Evolutionary conservation across 2,113 vertebrate genomes (phyloP).

Genomic region (Lagopus leucura): DNA sequence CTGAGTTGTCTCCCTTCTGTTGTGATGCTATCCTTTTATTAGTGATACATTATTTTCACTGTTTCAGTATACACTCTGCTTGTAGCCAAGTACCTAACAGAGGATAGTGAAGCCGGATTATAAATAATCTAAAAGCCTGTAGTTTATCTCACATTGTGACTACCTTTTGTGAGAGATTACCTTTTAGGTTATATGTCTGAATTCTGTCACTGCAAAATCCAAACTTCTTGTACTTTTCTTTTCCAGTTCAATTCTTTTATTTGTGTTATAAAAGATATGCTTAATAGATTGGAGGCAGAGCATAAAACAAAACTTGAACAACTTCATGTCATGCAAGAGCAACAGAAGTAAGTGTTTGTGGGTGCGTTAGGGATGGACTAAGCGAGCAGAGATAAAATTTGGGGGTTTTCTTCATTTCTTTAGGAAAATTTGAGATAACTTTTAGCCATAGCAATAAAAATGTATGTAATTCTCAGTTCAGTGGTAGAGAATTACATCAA

Average conservation of each 20-base stretch:
- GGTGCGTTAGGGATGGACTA: background rate
- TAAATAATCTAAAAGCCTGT: background rate
- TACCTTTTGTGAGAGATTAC: background rate
- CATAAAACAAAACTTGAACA: slow-evolving; percentile 99
- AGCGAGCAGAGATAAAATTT: background rate
- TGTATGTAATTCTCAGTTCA: background rate
- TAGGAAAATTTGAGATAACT: background rate
- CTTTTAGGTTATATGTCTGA: background rate
- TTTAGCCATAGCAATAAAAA: background rate
- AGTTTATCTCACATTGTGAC: background rate
- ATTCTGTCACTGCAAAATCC: slow-evolving; percentile 14
- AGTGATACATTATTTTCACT: background rate
- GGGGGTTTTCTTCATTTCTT: background rate
- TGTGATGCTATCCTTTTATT: background rate
- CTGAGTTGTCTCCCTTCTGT: background rate
- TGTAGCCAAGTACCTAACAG: background rate
- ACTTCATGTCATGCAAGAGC: slow-evolving; percentile 95
- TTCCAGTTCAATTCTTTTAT: slow-evolving; percentile 98
- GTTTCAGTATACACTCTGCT: background rate
- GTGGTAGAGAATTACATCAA: background rate
- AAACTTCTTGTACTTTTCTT: slow-evolving; percentile 63
- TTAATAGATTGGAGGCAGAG: slow-evolving; percentile 91
- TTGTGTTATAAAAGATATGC: slow-evolving; percentile 95
- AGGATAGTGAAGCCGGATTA: background rate
- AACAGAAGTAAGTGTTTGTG: slow-evolving; percentile 87